Evolutionary conservation across 2,888 invertebrate species (phyloP), one percentile per base, ranked within the genome.

Genomic region (Amiota minor): DNA sequence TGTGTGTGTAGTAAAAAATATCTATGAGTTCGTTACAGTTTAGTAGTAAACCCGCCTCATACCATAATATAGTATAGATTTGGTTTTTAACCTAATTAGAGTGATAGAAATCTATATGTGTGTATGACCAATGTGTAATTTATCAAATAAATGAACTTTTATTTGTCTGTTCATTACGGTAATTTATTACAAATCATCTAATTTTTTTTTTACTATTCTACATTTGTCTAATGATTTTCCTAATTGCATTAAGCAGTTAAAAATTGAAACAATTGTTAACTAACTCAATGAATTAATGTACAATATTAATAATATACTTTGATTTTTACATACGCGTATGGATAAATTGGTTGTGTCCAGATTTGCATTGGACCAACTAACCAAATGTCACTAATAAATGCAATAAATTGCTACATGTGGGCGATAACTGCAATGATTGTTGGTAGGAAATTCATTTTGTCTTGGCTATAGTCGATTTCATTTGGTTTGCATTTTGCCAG

Each of bases 351-450:
- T 35, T 35, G 35, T 35, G 35, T 35, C 35, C 35, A 35, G 35
- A 8, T 35, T 35, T 35, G 35, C 35, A 35, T 35, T 35, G 35
- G 3, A 23, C 3, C 23, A 23, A 23, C 23, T 23, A 3, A 23
- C 23, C 56, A 18, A 67, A 23, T 20, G 20, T n/a, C 53, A 68
- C 67, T 68, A 68, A 53, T 23, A 68, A 68, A 23, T 53, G 18
- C 35, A 18, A 49, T 62, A 23, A 64, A 64, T 53, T 50, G 46
- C 23, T 23, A 35, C 6, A 71, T 53, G 71, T 71, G 71, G 71
- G 64, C 71, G 71, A 71, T 71, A 59, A 64, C 53, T 20, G 50
- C 45, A 71, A 71, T 71, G 53, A 71, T 64, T 64, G 49, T 35
- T 50, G 59, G 18, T 12, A 49, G 59, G 61, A 70, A 67, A 70